Base-by-base conservation (phyloP, 1,140 invertebrate species). In the Drosophila subpulchrella region DNA sequence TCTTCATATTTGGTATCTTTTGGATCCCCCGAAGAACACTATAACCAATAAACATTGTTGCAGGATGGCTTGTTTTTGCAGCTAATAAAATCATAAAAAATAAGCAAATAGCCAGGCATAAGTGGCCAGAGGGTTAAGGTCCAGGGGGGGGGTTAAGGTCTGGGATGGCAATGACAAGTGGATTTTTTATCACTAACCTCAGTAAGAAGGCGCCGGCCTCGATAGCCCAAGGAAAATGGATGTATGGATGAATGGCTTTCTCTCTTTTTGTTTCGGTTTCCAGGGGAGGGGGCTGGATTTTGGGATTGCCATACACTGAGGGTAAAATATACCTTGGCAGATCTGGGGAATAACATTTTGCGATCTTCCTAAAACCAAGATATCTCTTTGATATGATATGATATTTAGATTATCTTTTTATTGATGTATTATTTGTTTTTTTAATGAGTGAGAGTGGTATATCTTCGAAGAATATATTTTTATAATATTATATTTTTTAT, bases 21-120 rank as follows among this genome's bases (percentile, higher is more conserved):
- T 44, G 55, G 55, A 48, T 48, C 30, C 75, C 60, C 51, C 51
- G 50, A 58, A 80, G 61, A 58, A 79, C 79, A 83, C 80, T 81
- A 84, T 89, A 89, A 89, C 84, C 84, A 89, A 89, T 89, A 89
- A 89, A 89, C 84, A 89, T 89, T 89, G 84, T 89, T 81, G 75
- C 84, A 68, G 78, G 77, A 89, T 89, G 89, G 84, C 85, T 83
- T 89, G 84, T 89, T 89, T 89, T 89, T 89, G 84, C 84, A 89
- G 84, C 84, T 89, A 89, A 89, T 89, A 89, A 89, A 89, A 89
- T 89, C 84, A 89, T 89, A 89, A 89, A 84, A 82, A 88, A 88
- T 61, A 63, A 86, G 75, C 81, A 82, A 88, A 86, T 81, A 65
- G 82, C 68, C 48, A 57, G 53, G 60, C 76, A 77, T 81, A 82